These are phyloP conservation scores for Chionoecetes opilio DNA, from an alignment of 1,140 invertebrate genomes.

Conservation along the genomic window DNA sequence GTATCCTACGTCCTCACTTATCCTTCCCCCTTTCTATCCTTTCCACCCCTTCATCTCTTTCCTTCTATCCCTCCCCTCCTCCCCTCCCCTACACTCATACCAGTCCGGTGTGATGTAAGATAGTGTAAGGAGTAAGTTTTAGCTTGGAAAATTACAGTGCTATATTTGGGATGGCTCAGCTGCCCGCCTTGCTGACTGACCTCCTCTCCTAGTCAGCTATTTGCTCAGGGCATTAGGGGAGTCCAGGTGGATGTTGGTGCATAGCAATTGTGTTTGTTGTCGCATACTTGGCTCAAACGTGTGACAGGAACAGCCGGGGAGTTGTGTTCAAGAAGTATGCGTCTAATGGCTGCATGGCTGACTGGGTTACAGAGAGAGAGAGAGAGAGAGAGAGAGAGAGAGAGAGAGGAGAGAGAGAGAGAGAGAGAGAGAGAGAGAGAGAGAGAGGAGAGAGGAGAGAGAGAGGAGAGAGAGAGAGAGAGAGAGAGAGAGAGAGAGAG, in stretches of 20 bases:
- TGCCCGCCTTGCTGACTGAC: neutral
- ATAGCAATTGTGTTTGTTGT: neutral
- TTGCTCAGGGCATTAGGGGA: neutral
- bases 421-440: too few relatives aligned
- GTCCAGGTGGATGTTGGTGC: neutral
- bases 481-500: neutral
- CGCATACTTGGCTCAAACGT: neutral
- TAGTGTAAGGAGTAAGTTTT: neutral
- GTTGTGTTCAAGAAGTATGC: neutral
- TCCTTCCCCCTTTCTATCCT: neutral
- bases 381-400: constrained; percentile 27
- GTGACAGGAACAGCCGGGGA: neutral
- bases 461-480: neutral
- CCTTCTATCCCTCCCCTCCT: too few relatives aligned
- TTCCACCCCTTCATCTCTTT: too few relatives aligned
- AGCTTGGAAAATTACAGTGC: constrained; percentile 18
- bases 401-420: neutral
- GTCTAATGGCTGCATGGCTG: neutral
- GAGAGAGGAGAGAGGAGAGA: neutral
- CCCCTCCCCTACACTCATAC: too few relatives aligned
- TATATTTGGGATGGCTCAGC: constrained; percentile 11
- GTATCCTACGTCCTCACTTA: neutral
- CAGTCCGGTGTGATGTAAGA: too few relatives aligned
- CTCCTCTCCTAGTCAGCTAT: neutral
- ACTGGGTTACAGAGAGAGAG: neutral